Evolutionary conservation across 2,113 vertebrate genomes (phyloP).

Genomic region (Rhipidura dahli): DNA sequence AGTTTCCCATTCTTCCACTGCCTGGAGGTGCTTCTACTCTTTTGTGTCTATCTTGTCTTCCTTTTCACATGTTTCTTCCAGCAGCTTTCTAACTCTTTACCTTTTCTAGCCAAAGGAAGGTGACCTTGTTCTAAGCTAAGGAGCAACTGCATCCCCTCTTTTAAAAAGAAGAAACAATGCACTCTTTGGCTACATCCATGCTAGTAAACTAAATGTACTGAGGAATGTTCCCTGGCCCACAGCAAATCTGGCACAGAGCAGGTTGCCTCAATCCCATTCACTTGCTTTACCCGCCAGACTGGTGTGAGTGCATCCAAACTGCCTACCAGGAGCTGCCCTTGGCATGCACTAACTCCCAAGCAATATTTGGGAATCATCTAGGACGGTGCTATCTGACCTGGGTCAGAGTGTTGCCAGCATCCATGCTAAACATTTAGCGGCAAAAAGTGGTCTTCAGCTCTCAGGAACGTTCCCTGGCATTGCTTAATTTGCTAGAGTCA

Average conservation of each 20-base stretch:
- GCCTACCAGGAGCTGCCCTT: conserved; percentile 37
- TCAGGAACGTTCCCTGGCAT: background rate
- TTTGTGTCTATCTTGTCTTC: background rate
- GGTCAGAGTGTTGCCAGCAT: background rate
- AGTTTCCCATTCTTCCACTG: background rate
- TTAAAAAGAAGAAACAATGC: background rate
- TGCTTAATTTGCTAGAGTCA: background rate
- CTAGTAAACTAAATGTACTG: conserved; percentile 18
- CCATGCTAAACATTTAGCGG: background rate
- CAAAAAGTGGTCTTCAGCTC: background rate
- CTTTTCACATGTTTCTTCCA: background rate
- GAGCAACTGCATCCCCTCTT: background rate
- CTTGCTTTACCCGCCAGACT: background rate
- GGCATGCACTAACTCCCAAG: background rate
- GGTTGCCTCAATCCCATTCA: background rate
- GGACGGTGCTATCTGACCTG: background rate
- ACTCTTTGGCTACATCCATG: background rate
- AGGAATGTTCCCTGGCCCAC: conserved; percentile 37
- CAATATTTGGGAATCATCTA: background rate
- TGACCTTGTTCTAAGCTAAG: background rate
- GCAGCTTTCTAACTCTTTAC: background rate
- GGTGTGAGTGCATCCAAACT: background rate
- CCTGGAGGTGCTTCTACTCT: background rate
- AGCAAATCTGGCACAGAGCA: conserved; percentile 6
- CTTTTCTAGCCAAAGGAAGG: background rate